Conservation (phyloP, 2,797 vertebrate genomes). For the Sarcoramphus papa region DNA sequence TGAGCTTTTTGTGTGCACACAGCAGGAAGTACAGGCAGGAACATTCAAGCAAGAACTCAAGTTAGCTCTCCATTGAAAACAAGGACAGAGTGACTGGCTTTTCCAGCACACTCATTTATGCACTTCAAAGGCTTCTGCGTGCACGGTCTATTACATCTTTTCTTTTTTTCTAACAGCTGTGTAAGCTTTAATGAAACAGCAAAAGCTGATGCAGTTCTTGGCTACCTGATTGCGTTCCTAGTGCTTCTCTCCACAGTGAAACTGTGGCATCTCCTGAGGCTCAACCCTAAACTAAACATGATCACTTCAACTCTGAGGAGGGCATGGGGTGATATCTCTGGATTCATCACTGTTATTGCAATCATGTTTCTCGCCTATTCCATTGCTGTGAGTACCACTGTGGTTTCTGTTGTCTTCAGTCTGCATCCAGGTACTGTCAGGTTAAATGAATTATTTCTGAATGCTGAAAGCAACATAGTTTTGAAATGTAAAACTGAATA, state of each 20-base stretch:
- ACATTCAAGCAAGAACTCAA: not conserved
- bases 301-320: conserved; percentile 88
- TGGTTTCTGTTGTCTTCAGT: not conserved
- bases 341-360: conserved; percentile 86
- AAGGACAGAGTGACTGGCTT: not conserved
- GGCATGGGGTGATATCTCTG: conserved; percentile 94
- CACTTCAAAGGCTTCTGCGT: not conserved
- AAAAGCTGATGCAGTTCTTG: conserved; percentile 84
- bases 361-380: conserved; percentile 94
- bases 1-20: not conserved
- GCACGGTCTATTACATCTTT: not conserved
- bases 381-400: conserved; percentile 79
- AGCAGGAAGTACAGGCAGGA: not conserved
- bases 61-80: not conserved
- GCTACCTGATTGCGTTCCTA: conserved; percentile 92
- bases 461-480: not conserved
- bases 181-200: conserved; percentile 90
- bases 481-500: not conserved
- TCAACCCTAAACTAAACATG: conserved; percentile 94
- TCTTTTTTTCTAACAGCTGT: conserved; percentile 70
- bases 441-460: not conserved
- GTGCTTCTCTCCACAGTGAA: conserved; percentile 92
- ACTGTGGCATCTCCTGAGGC: conserved; percentile 92
- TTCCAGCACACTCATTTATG: not conserved
- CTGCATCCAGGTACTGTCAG: not conserved